These are phyloP conservation scores for Penaeus indicus DNA, from an alignment of 1,140 invertebrate species.

Conservation along the genomic window DNA sequence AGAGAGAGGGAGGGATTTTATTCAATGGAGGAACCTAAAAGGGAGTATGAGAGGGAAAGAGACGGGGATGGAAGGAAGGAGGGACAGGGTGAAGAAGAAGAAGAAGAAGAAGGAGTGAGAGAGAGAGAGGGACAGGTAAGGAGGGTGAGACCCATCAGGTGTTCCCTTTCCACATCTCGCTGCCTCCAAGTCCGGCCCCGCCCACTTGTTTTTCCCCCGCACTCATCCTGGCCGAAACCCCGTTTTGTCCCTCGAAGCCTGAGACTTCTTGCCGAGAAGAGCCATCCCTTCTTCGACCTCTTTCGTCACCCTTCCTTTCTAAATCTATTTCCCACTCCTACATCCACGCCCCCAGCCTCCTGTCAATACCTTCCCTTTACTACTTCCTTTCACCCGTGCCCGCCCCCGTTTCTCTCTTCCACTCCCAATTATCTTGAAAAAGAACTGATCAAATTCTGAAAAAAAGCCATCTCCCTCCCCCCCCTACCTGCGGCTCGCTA, in stretches of 20 bases:
- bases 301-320: not conserved
- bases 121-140: slow-evolving; percentile 1
- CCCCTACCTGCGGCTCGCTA: no score
- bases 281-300: not conserved
- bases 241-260: not conserved
- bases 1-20: not conserved
- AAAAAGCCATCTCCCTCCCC: no score
- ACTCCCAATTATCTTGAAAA: no score
- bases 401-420: not conserved
- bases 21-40: not conserved
- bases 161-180: not conserved
- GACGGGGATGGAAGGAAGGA: not conserved
- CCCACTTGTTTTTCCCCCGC: no score
- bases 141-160: not conserved
- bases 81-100: not conserved
- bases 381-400: not conserved
- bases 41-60: not conserved
- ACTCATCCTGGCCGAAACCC: not conserved
- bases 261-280: not conserved
- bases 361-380: not conserved
- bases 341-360: not conserved
- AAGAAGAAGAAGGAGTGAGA: not conserved
- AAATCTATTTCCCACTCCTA: not conserved
- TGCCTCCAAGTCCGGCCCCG: no score
- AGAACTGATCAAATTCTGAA: no score